Evolutionary conservation across 2,797 vertebrate species (phyloP).

Genomic region (Neosalanx taihuensis): DNA sequence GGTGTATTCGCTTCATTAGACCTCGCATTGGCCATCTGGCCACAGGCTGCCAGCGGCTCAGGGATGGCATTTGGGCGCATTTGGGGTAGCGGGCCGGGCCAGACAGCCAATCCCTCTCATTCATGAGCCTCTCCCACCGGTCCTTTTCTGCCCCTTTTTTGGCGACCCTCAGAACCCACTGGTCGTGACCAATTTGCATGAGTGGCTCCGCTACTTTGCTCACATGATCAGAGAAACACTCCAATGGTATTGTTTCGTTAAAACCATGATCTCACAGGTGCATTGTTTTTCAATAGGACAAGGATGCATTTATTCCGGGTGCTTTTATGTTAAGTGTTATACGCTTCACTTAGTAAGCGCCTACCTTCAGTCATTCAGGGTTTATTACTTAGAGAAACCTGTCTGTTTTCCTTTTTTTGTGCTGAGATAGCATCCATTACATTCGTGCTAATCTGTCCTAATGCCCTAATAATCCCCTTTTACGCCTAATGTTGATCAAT

Average conservation of each 20-base stretch:
- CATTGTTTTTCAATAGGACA: too few species aligned
- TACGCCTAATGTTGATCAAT: background rate
- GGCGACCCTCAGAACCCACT: background rate
- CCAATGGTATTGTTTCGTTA: background rate
- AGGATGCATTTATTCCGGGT: too few species aligned
- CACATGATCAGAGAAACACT: background rate
- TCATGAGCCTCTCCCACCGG: slow-evolving; percentile 5
- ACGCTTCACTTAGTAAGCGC: background rate
- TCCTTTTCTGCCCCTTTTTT: background rate
- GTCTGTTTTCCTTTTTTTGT: background rate
- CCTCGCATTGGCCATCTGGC: slow-evolving; percentile 73
- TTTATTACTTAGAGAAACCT: background rate
- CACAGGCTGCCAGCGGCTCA: slow-evolving; percentile 26
- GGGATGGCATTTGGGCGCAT: background rate
- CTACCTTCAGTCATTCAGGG: background rate
- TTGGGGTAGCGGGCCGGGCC: slow-evolving; percentile 16
- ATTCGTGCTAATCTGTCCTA: background rate
- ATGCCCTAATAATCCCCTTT: background rate
- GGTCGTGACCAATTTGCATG: background rate
- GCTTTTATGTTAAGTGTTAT: background rate
- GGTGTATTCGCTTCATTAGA: slow-evolving; percentile 74
- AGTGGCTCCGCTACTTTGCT: background rate
- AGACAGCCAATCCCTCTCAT: slow-evolving; percentile 29
- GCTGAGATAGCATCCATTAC: background rate
- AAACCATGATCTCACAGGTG: background rate